Evolutionary conservation across 2,113 vertebrate species (phyloP).

Genomic region (Naja naja): DNA sequence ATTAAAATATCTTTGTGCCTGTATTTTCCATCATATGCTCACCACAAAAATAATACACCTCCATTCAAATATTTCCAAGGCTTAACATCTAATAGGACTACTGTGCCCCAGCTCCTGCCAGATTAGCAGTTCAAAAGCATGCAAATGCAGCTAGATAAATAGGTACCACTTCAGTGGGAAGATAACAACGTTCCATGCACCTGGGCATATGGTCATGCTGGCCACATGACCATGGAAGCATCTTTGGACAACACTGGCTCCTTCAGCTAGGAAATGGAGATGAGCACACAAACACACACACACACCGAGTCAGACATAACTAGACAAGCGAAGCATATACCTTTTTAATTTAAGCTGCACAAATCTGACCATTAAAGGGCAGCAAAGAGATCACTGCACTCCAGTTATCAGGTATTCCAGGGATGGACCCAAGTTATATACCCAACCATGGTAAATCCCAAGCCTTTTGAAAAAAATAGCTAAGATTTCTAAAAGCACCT

Average conservation of each 20-base stretch:
- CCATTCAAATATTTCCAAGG: neutral
- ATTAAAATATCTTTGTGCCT: neutral
- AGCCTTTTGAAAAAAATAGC: neutral
- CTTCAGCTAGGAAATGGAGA: neutral
- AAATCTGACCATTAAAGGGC: neutral
- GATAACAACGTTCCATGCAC: neutral
- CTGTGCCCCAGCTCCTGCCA: neutral
- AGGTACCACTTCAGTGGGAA: neutral
- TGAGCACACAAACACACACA: neutral
- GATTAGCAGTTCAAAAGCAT: neutral
- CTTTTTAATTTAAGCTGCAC: neutral
- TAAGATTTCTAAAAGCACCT: neutral
- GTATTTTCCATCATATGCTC: neutral
- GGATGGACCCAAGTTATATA: neutral
- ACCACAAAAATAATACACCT: neutral
- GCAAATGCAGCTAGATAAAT: neutral
- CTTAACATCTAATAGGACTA: neutral
- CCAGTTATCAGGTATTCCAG: neutral
- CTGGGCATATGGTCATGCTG: neutral
- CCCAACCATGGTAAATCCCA: neutral
- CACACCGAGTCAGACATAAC: neutral
- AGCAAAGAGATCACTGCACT: neutral
- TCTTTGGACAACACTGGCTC: neutral
- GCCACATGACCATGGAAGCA: neutral
- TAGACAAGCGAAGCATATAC: neutral